These are phyloP conservation scores for Harpegnathos saltator DNA, from an alignment of 1,140 invertebrate species.

Conservation along the genomic window DNA sequence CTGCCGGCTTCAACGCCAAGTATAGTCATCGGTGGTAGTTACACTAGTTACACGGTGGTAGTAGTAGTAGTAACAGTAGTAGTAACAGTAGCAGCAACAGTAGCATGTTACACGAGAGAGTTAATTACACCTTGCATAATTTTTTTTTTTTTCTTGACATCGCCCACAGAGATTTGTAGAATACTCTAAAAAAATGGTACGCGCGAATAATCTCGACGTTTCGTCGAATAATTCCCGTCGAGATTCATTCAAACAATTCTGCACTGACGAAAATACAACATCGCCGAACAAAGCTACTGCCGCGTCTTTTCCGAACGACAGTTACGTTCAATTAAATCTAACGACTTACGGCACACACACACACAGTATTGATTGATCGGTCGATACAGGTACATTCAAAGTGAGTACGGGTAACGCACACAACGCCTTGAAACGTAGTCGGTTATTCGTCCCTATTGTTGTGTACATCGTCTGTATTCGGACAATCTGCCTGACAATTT, in stretches of 20 bases:
- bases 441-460: slow-evolving; percentile 11
- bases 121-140: neutral
- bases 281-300: neutral
- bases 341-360: neutral
- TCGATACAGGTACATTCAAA: slow-evolving; percentile 55
- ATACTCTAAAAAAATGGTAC: neutral
- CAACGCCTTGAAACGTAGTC: slow-evolving; percentile 12
- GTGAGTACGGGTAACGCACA: slow-evolving; percentile 27
- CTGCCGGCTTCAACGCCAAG: slow-evolving; percentile 25
- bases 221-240: slow-evolving; percentile 15
- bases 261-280: neutral
- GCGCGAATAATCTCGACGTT: neutral
- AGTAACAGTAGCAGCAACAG: neutral
- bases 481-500: neutral
- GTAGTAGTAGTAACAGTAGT: neutral
- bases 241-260: neutral
- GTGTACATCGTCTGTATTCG: neutral
- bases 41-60: neutral
- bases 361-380: slow-evolving; percentile 37
- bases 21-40: too few species aligned
- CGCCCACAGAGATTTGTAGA: neutral
- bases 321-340: slow-evolving; percentile 41
- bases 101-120: slow-evolving; percentile 12
- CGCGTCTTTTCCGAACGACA: neutral
- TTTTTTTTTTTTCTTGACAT: slow-evolving; percentile 12